These are phyloP conservation scores for Gymnoscopelus microlampas DNA, from an alignment of 2,797 vertebrate genomes.

Conservation along the genomic window DNA sequence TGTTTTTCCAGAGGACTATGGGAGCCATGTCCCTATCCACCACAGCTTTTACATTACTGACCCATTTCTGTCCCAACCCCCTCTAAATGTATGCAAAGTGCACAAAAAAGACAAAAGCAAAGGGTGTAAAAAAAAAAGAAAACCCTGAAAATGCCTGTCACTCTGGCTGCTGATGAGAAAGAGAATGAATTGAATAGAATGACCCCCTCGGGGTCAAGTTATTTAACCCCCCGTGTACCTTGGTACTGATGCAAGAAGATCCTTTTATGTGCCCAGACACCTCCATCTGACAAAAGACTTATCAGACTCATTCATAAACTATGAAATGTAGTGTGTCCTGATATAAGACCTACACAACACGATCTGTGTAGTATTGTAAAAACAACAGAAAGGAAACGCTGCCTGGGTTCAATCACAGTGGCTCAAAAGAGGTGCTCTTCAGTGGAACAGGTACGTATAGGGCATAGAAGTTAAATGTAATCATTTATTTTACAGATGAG, in stretches of 20 bases:
- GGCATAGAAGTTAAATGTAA: too few species aligned
- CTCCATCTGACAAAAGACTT: conserved; percentile 18
- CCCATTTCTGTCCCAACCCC: conserved; percentile 37
- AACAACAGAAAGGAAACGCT: too few species aligned
- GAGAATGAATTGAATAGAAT: conserved; percentile 59
- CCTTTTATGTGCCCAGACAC: conserved; percentile 24
- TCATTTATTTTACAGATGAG: too few species aligned
- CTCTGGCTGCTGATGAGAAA: conserved; percentile 50
- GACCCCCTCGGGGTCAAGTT: conserved; percentile 72
- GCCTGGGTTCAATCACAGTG: too few species aligned
- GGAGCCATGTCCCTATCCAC: conserved; percentile 2
- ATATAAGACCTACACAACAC: too few species aligned
- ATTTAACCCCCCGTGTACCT: conserved; percentile 68
- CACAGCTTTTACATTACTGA: conserved; percentile 48
- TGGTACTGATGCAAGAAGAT: conserved; percentile 42
- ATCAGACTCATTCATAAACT: too few species aligned
- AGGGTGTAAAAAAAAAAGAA: conserved; percentile 33
- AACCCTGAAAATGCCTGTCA: conserved; percentile 59
- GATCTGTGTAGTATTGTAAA: too few species aligned
- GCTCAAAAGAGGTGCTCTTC: too few species aligned
- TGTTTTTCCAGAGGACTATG: conserved; percentile 13
- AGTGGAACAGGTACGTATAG: too few species aligned
- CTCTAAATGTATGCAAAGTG: conserved; percentile 43
- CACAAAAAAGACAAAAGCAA: conserved; percentile 49
- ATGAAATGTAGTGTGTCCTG: too few species aligned